Conservation (phyloP, 2,888 invertebrate genomes). For the Parnassius smintheus region DNA sequence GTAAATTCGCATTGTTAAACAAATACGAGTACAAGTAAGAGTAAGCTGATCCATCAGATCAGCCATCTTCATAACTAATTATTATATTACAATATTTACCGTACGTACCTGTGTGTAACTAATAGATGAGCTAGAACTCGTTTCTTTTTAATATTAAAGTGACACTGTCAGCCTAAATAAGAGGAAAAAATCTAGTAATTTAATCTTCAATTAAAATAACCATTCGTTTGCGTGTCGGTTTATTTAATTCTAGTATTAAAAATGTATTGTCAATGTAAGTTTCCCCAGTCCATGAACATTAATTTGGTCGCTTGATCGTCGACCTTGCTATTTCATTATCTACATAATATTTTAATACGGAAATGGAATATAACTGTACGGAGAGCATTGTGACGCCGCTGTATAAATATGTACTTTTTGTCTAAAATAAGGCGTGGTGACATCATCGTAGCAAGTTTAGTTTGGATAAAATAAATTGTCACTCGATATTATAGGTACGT, state of each 20-base stretch:
- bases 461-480: neutral
- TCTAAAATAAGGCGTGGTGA: slow-evolving; percentile 14
- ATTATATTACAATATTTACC: too few relatives aligned
- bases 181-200: neutral
- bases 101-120: too few relatives aligned
- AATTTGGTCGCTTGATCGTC: neutral
- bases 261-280: too few relatives aligned
- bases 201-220: neutral
- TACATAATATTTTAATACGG: slow-evolving; percentile 2
- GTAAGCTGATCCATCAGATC: too few relatives aligned
- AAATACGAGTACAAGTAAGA: too few relatives aligned
- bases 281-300: neutral
- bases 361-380: slow-evolving; percentile 14
- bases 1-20: too few relatives aligned
- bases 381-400: slow-evolving; percentile 7
- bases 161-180: neutral
- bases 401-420: slow-evolving; percentile 9
- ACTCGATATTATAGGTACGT: neutral
- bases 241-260: too few relatives aligned
- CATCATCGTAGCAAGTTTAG: slow-evolving; percentile 4
- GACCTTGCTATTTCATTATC: slow-evolving; percentile 4
- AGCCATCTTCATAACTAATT: too few relatives aligned
- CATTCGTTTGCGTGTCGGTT: too few relatives aligned
- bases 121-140: neutral
- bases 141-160: neutral